Base-by-base conservation (phyloP, 2,888 invertebrate species). In the Amiota mariae region DNA sequence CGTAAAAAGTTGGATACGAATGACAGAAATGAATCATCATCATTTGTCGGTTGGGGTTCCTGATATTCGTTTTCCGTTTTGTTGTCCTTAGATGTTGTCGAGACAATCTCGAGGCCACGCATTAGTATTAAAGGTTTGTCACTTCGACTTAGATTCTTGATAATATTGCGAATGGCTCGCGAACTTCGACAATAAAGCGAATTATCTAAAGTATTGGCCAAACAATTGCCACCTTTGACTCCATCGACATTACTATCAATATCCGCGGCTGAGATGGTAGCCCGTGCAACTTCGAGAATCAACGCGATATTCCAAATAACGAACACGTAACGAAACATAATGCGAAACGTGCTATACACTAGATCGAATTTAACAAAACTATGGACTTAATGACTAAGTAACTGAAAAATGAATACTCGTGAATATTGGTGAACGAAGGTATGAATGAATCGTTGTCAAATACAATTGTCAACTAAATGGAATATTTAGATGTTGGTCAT, bases 1-100 rank as follows among this genome's bases (percentile, higher is more conserved):
- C 93, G 92, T 2, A 95, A 88, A 81, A 95, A 95, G 81, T 92
- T 92, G 15, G 94, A 92, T 82, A 95, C 89, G 18, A 81, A 83
- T 9, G 91, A 93, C 72, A 94, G 78, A n/a, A 88, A 74, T 36
- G 76, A 13, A 78, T 79, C 54, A 12, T 79, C 78, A 24, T 18
- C n/a, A 10, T 72, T 78, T 1, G 15, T 48, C 2, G 6, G 36
- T 6, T 36, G 36, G 36, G 0, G 36, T 36, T 36, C 4, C 3
- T 36, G 6, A 36, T 36, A 36, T 6, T 36, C 36, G 4, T 36
- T 36, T 36, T 36, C 57, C 56, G 46, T 18, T 12, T 59, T 47
- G 12, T 49, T 67, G 13, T 15, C 15, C 68, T 36, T 24, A 9
- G 46, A 66, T 47, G 46, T 46, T 18, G 57, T 66, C 68, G 85